These are phyloP conservation scores for Drosophila saltans DNA, from an alignment of 1,140 invertebrate species.

Conservation along the genomic window DNA sequence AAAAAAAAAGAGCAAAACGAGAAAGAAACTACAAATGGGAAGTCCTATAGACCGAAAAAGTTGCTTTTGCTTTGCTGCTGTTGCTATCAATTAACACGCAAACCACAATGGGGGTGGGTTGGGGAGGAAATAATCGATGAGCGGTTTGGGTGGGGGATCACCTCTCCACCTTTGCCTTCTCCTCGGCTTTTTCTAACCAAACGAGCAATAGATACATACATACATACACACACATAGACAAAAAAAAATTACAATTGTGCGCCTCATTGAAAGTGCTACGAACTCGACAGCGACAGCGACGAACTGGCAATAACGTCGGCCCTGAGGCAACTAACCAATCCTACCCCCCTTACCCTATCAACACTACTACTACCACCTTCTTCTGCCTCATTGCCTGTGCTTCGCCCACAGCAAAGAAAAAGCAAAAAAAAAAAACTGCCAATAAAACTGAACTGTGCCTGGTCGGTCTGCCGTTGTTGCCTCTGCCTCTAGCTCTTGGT, in stretches of 20 bases:
- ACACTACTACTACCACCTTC: background rate
- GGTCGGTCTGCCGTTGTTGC: constrained; percentile 4
- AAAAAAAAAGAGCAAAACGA: constrained; percentile 25
- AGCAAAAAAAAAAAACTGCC: constrained; percentile 43
- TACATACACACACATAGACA: constrained; percentile 17
- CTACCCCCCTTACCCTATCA: constrained; percentile 31
- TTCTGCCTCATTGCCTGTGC: constrained; percentile 9
- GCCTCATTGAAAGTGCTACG: constrained; percentile 77
- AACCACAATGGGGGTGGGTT: constrained; percentile 44
- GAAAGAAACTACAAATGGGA: constrained; percentile 10
- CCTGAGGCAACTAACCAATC: constrained; percentile 16
- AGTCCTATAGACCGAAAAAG: constrained; percentile 34
- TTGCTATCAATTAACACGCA: constrained; percentile 75
- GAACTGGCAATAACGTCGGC: constrained; percentile 37
- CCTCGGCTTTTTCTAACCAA: background rate
- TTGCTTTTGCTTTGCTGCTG: constrained; percentile 66
- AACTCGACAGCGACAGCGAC: constrained; percentile 55
- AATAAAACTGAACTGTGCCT: constrained; percentile 77
- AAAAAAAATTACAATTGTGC: constrained; percentile 62
- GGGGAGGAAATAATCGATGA: constrained; percentile 68
- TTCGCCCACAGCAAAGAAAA: constrained; percentile 56
- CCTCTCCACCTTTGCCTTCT: background rate
- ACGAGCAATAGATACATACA: constrained; percentile 18
- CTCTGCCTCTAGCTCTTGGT: constrained; percentile 35
- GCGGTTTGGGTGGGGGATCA: constrained; percentile 24